Base-by-base conservation (phyloP, 2,797 vertebrate species). In the Anabas testudineus region DNA sequence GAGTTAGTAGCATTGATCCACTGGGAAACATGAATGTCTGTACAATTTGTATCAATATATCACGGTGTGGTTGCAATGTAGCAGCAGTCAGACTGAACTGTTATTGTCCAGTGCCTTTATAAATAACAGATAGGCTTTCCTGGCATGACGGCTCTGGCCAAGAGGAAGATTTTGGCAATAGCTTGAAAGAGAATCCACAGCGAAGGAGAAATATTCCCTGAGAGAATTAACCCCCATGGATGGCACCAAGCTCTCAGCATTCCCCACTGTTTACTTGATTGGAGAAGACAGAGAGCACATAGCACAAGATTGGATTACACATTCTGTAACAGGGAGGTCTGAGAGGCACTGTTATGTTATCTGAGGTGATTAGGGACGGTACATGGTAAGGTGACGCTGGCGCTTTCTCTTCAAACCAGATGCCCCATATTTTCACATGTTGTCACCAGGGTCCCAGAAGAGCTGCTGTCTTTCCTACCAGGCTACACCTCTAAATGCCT, bases 381-480 rank as follows among this genome's bases (percentile, higher is more conserved):
- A 65, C 39, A 76, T 51, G 47, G 70, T 78, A 74, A 82, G 53
- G 55, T 53, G 77, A 80, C 53, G 54, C 67, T 64, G 39, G 46
- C 48, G 71, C 68, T 58, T 64, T 67, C 71, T 80, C 53, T 57
- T 56, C 48, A 69, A 52, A 68, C 49, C 71, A 72, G 36, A 71
- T 72, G 77, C 56, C 46, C 71, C 71, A 71, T 87, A 88, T 87
- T 85, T 89, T 90, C 71, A 86, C 66, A 81, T 76, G 76, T 70
- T 83, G 70, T 74, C 74, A 69, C 59, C 34, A 36, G 32, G 26
- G 42, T 69, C 70, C 65, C 54, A 71, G 65, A 79, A 43, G 64
- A 76, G 77, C 60, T 51, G 65, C 68, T 53, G 71, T 76, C 65
- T 48, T 71, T 69, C 65, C 42, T 59, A 34, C 57, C 19, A 0